These are phyloP conservation scores for Lamellibrachia luymesi DNA, from an alignment of 1,140 invertebrate species.

Conservation along the genomic window DNA sequence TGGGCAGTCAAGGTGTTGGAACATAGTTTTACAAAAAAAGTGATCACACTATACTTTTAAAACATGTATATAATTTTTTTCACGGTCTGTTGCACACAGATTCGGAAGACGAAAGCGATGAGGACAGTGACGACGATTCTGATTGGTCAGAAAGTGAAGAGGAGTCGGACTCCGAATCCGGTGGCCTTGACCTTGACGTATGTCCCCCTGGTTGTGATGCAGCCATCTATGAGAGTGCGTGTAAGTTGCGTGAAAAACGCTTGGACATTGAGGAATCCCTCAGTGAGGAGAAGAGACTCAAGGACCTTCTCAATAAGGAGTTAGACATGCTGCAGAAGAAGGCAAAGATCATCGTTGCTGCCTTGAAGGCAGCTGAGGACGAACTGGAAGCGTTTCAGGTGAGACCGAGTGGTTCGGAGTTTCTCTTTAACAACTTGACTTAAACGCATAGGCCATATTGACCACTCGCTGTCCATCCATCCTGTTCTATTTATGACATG, in stretches of 20 bases:
- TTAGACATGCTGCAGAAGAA: constrained; percentile 53
- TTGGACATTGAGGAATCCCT: constrained; percentile 35
- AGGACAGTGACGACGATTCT: constrained; percentile 52
- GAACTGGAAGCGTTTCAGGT: constrained; percentile 58
- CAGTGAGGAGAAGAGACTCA: constrained; percentile 54
- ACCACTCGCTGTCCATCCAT: too few species aligned
- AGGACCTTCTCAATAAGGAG: constrained; percentile 53
- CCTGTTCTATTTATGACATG: too few species aligned
- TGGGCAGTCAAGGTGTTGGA: too few species aligned
- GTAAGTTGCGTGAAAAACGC: constrained; percentile 50
- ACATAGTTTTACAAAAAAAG: too few species aligned
- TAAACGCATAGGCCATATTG: too few species aligned
- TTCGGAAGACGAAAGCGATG: constrained; percentile 56
- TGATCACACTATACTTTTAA: background rate
- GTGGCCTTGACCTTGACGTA: constrained; percentile 68
- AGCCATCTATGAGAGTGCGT: constrained; percentile 52
- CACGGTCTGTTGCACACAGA: constrained; percentile 30
- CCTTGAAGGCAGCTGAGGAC: constrained; percentile 50
- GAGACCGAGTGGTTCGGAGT: background rate
- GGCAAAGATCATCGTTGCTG: constrained; percentile 50
- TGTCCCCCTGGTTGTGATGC: constrained; percentile 74
- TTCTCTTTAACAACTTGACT: background rate
- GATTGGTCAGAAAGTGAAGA: constrained; percentile 56
- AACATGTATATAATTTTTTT: background rate
- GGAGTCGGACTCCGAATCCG: constrained; percentile 49